phyloP scores from a whole-genome alignment of 1,140 invertebrate species.

The Caenorhabditis latens region DNA sequence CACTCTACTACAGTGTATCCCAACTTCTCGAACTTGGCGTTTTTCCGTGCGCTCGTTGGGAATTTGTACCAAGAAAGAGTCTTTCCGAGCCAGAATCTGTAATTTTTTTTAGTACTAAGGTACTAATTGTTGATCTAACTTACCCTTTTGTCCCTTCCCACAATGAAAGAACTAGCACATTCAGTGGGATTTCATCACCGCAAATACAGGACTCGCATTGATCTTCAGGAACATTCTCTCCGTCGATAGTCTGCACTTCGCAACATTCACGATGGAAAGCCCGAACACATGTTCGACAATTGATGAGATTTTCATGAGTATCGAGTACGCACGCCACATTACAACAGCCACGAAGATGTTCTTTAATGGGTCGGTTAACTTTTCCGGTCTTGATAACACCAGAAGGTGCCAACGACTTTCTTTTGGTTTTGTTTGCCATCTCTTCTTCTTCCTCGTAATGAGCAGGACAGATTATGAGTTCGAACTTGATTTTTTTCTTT shows the following conservation, averaged over 20 bases:
- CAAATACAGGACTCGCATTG: not conserved
- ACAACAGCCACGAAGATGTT: not conserved
- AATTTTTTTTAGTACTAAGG: not conserved
- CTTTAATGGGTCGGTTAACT: not conserved
- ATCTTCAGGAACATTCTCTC: not conserved
- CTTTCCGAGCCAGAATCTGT: conserved; percentile 2
- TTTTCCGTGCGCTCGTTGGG: not conserved
- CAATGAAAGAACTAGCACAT: not conserved
- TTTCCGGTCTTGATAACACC: too few relatives aligned
- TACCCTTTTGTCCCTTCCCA: not conserved
- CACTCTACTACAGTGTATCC: conserved; percentile 20
- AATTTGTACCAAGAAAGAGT: not conserved
- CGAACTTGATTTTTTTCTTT: not conserved
- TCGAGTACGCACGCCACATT: not conserved
- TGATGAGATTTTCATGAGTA: not conserved
- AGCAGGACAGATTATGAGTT: conserved; percentile 14
- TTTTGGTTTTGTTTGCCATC: too few relatives aligned
- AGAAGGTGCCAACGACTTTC: too few relatives aligned
- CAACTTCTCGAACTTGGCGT: not conserved
- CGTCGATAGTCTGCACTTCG: not conserved
- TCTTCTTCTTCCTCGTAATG: not conserved
- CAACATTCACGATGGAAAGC: not conserved
- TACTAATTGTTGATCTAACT: too few relatives aligned
- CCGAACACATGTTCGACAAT: not conserved
- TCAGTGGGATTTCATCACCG: not conserved